Base-by-base conservation (phyloP, 2,888 invertebrate genomes). In the Timema cristinae region DNA sequence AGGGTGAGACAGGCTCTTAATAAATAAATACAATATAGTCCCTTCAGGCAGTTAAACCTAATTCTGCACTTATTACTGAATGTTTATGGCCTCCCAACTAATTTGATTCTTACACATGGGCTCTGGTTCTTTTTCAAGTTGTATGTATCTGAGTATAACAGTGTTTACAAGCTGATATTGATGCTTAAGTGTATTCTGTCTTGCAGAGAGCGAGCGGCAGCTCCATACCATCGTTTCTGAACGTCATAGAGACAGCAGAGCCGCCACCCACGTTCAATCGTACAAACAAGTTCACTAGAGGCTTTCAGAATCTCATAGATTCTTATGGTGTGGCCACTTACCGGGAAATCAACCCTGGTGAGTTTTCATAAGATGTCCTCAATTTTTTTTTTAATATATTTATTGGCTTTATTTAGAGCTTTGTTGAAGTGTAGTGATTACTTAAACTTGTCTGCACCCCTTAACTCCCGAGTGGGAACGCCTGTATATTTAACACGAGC, bases 291-390 rank as follows among this genome's bases (percentile, higher is more conserved):
- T 97, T 97, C 84, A 98, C 97, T 0, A 85, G 85, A 76, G 96
- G 95, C 71, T 98, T 97, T 86, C 98, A 98, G 84, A 90, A 89
- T 80, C 88, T 98, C 77, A 95, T 98, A 77, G 95, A 97, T 82
- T 88, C 97, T 0, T 98, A 97, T 80, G 98, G 97, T 73, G 90
- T 97, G 50, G 94, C 96, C 70, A 90, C 91, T 50, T 98, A 98
- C 82, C 87, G 95, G 75, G 97, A 98, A 84, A 92, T 92, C 74
- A 98, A 96, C 84, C 95, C 95, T 77, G 90, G 91, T 91, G 82
- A 74, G 75, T 69, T 56, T 32, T 32, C 32, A 32, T 32, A 32
- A 32, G 32, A 32, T 32, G 32, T 32, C 32, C 32, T 32, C 32
- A 32, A 32, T 2, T 2, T 2, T 32, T 32, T 32, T 32, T 32